These are phyloP conservation scores for Nasalis larvatus DNA, from an alignment of 2,113 vertebrate genomes.

Conservation along the genomic window DNA sequence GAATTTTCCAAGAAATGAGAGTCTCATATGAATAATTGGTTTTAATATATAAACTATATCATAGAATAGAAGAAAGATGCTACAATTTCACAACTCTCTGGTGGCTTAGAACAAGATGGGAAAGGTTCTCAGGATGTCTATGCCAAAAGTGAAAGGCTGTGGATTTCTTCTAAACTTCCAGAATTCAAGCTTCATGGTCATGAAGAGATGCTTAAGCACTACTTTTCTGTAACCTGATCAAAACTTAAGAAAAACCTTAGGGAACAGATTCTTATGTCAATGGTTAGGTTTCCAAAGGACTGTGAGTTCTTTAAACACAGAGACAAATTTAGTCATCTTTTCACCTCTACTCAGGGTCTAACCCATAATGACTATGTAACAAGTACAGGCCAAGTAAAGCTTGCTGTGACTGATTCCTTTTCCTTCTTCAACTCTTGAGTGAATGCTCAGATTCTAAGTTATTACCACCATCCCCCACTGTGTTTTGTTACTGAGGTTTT, in stretches of 20 bases:
- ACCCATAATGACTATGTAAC: fast-evolving
- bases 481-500: background rate
- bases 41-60: background rate
- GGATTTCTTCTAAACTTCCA: fast-evolving
- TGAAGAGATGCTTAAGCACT: fast-evolving
- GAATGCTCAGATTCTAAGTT: background rate
- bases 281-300: background rate
- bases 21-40: background rate
- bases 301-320: background rate
- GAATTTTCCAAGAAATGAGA: background rate
- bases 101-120: background rate
- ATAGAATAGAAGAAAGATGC: background rate
- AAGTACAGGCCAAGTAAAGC: too few relatives aligned
- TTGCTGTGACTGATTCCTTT: background rate
- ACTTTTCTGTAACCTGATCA: background rate
- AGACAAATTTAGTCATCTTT: background rate
- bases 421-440: background rate
- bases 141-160: background rate
- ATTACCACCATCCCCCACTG: fast-evolving
- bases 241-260: background rate
- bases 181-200: background rate
- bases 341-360: background rate
- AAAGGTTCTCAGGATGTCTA: background rate
- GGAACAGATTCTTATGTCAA: background rate
- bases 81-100: background rate